Percentiles rank a stretch among this genome's conserved stretches.
These are phyloP conservation scores for Lerema accius DNA, from an alignment of 1,140 invertebrate species.

Conservation along the genomic window DNA sequence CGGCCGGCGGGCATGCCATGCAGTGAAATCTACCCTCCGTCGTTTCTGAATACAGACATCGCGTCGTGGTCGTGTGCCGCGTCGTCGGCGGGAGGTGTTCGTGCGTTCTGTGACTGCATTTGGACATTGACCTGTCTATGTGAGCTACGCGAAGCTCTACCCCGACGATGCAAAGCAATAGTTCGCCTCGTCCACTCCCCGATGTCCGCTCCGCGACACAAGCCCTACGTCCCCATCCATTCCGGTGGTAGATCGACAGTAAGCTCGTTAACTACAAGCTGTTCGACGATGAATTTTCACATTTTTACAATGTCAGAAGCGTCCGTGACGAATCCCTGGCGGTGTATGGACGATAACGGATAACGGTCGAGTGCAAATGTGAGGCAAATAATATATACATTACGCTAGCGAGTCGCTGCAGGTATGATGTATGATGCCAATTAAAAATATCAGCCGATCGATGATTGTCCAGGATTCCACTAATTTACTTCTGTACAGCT, in stretches of 20 bases:
- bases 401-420: conserved; percentile 40
- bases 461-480: conserved; percentile 6
- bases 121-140: conserved; percentile 50
- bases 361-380: conserved; percentile 58
- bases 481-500: background rate
- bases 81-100: conserved; percentile 41
- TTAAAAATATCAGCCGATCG: conserved; percentile 32
- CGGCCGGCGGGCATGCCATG: conserved; percentile 55
- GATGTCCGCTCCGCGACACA: conserved; percentile 45
- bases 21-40: conserved; percentile 47
- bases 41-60: conserved; percentile 67
- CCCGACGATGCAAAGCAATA: conserved; percentile 63
- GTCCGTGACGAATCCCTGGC: conserved; percentile 52
- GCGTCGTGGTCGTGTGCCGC: conserved; percentile 38
- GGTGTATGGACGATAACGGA: conserved; percentile 36
- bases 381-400: conserved; percentile 69
- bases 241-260: conserved; percentile 10
- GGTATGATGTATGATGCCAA: conserved; percentile 49
- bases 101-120: conserved; percentile 69
- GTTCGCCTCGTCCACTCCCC: conserved; percentile 45
- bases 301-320: conserved; percentile 37
- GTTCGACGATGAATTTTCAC: background rate
- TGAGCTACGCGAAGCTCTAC: conserved; percentile 64
- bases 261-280: conserved; percentile 48
- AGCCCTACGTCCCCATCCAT: background rate